Evolutionary conservation across 2,888 invertebrate genomes (phyloP).

Genomic region (Phalangium opilio): DNA sequence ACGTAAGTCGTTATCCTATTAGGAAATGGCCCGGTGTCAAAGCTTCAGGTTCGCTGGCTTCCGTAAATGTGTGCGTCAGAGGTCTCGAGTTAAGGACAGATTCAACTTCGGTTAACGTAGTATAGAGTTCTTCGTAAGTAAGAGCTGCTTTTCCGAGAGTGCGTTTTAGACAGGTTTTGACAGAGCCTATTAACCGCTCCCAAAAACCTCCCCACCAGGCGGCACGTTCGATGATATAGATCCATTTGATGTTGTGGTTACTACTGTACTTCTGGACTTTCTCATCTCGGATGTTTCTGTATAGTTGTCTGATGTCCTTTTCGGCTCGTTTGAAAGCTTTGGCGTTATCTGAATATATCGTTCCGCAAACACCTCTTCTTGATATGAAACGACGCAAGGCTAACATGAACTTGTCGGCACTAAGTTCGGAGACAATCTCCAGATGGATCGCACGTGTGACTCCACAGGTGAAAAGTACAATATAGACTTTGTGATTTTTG

Average conservation of each 20-base stretch:
- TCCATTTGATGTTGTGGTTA: conserved; percentile 1
- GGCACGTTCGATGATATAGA: conserved; percentile 6
- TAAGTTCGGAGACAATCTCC: conserved; percentile 6
- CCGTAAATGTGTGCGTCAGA: not conserved
- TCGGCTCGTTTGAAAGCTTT: not conserved
- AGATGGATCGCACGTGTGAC: conserved; percentile 11
- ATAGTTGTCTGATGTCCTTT: not conserved
- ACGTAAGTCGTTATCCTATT: not conserved
- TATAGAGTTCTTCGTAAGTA: conserved; percentile 3
- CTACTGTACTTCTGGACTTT: no score
- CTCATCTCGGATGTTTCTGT: no score
- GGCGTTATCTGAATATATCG: conserved; percentile 1
- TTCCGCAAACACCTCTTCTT: conserved; percentile 5
- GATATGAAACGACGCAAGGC: conserved; percentile 8
- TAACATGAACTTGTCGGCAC: conserved; percentile 3
- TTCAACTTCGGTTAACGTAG: conserved; percentile 1
- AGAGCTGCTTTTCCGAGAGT: conserved; percentile 3
- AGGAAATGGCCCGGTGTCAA: conserved; percentile 4
- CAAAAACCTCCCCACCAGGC: conserved; percentile 14
- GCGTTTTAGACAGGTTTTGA: conserved; percentile 5
- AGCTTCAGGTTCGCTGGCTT: not conserved
- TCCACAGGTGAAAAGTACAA: conserved; percentile 11
- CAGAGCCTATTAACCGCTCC: conserved; percentile 1
- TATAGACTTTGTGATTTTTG: conserved; percentile 4
- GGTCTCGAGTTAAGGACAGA: conserved; percentile 3